Percentiles rank a stretch among this genome's conserved stretches.
Evolutionary conservation across 2,888 invertebrate species (phyloP).

Genomic region (Caenorhabditis auriculariae): DNA sequence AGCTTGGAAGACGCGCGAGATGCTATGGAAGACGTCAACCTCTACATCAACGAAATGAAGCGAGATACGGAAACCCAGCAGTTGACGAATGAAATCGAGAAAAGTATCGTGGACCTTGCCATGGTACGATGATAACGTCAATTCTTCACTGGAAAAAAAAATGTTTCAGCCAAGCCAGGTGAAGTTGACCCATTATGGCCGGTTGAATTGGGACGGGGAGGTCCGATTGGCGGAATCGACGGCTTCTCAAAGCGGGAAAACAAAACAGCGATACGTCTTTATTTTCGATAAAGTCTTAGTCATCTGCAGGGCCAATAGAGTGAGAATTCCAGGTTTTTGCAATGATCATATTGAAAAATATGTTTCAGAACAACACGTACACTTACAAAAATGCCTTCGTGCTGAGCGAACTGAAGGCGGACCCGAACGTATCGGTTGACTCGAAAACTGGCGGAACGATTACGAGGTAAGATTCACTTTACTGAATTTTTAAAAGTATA

Average conservation of each 20-base stretch:
- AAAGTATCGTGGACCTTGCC: constrained; percentile 66
- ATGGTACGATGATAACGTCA: constrained; percentile 41
- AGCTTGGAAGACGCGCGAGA: constrained; percentile 77
- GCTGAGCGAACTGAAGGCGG: constrained; percentile 37
- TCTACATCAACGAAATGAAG: constrained; percentile 94
- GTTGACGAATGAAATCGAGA: constrained; percentile 85
- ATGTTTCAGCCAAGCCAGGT: constrained; percentile 73
- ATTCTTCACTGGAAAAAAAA: background rate
- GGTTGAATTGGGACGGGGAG: constrained; percentile 89
- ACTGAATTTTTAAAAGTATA: background rate
- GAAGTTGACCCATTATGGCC: constrained; percentile 84
- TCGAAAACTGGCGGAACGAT: constrained; percentile 36
- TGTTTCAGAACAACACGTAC: constrained; percentile 39
- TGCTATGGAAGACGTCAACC: constrained; percentile 56
- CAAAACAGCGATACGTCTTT: constrained; percentile 79
- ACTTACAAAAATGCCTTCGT: constrained; percentile 50
- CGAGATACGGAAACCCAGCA: constrained; percentile 89
- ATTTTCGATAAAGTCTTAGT: constrained; percentile 96
- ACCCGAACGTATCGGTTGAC: constrained; percentile 22
- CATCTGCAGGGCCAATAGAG: constrained; percentile 74
- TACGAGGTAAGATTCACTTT: constrained; percentile 8
- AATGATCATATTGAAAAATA: too few relatives aligned
- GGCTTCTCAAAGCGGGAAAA: constrained; percentile 20
- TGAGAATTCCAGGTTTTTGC: constrained; percentile 5
- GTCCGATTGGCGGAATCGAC: constrained; percentile 53